Conservation (phyloP, 2,888 invertebrate genomes). For the Hoplodrina ambigua region DNA sequence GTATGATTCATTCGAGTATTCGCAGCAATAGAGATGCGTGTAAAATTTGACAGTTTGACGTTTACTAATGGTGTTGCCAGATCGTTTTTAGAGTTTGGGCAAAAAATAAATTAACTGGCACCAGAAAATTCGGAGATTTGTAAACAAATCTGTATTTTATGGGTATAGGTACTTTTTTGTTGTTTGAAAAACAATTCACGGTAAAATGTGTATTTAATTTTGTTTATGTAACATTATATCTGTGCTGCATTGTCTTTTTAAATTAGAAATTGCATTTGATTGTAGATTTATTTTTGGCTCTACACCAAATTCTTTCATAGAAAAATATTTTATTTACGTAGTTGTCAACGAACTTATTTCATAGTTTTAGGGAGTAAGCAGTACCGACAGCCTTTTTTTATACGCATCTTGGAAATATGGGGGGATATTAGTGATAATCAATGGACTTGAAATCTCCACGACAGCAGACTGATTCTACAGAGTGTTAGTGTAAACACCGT, state of each 20-base stretch:
- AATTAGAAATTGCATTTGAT: background rate
- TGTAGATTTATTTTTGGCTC: conserved; percentile 17
- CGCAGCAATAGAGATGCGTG: conserved; percentile 21
- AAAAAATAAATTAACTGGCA: conserved; percentile 24
- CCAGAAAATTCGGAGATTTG: background rate
- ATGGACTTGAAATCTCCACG: background rate
- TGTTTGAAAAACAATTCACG: conserved; percentile 3
- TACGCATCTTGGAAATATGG: too few species aligned
- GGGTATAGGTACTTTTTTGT: background rate
- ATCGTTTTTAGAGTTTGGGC: conserved; percentile 8
- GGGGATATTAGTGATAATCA: background rate
- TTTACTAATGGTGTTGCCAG: conserved; percentile 41
- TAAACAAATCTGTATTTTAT: conserved; percentile 2
- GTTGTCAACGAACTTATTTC: background rate
- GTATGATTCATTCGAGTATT: conserved; percentile 18
- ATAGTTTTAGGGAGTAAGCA: background rate
- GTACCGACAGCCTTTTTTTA: too few species aligned
- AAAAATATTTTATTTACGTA: background rate
- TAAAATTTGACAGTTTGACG: conserved; percentile 44
- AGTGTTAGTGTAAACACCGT: too few species aligned
- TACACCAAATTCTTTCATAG: conserved; percentile 2
- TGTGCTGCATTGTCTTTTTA: conserved; percentile 12
- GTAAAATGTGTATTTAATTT: conserved; percentile 4
- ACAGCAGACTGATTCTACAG: background rate
- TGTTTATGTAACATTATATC: conserved; percentile 9